Conservation (phyloP, 2,113 vertebrate genomes). For the Anhinga anhinga region DNA sequence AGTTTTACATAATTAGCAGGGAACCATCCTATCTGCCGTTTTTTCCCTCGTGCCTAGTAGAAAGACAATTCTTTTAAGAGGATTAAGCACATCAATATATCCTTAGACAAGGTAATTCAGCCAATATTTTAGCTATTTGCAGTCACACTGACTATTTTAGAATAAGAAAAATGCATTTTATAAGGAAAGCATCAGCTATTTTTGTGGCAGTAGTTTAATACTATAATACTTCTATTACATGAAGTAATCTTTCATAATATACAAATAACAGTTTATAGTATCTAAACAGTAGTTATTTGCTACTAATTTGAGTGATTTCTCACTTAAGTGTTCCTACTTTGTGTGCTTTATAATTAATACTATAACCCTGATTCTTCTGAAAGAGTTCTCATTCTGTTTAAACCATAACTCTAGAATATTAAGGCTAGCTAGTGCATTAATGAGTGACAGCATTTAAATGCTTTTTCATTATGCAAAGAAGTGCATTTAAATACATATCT, state of each 20-base stretch:
- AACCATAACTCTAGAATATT: not conserved
- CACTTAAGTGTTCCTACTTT: not conserved
- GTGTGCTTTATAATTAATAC: not conserved
- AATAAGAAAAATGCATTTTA: not conserved
- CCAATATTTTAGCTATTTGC: not conserved
- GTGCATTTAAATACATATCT: not conserved
- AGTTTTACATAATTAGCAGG: slow-evolving; percentile 98
- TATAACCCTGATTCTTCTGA: not conserved
- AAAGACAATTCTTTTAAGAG: slow-evolving; percentile 23
- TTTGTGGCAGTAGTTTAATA: not conserved
- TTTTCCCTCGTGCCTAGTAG: slow-evolving; percentile 91
- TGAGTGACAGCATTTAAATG: not conserved
- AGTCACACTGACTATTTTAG: not conserved
- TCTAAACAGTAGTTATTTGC: not conserved
- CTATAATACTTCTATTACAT: fast-evolving
- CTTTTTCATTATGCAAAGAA: not conserved
- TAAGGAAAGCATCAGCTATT: not conserved
- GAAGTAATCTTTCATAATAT: not conserved
- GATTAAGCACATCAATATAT: not conserved
- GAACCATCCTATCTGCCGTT: slow-evolving; percentile 98
- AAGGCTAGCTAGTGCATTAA: not conserved
- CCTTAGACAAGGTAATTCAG: not conserved
- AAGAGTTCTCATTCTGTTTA: not conserved
- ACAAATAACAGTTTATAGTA: not conserved
- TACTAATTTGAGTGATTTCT: not conserved